Evolutionary conservation across 1,140 invertebrate genomes (phyloP).

Genomic region (Agraylea sexmaculata): DNA sequence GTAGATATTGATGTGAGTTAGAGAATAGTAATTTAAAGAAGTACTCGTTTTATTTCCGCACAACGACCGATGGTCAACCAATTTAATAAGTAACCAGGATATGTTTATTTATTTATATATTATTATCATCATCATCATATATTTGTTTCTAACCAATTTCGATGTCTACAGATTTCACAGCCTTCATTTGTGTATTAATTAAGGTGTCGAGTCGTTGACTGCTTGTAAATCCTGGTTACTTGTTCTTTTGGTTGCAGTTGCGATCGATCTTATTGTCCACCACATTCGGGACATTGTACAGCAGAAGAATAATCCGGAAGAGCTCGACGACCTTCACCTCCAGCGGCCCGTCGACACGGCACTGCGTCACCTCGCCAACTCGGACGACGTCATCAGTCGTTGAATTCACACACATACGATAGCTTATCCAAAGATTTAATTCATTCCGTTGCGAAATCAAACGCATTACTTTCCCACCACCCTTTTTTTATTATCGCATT

Average conservation of each 20-base stretch:
- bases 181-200: not conserved
- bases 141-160: not conserved
- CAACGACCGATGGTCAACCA: conserved; percentile 12
- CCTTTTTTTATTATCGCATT: no score
- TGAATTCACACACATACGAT: no score
- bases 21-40: conserved; percentile 3
- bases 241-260: conserved; percentile 76
- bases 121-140: conserved; percentile 1
- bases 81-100: conserved; percentile 11
- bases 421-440: no score
- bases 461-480: no score
- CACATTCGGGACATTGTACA: conserved; percentile 93
- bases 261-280: conserved; percentile 97
- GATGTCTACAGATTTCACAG: not conserved
- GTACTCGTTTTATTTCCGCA: conserved; percentile 3
- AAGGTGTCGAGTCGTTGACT: no score
- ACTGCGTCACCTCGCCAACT: conserved; percentile 28
- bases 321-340: conserved; percentile 26
- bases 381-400: conserved; percentile 38
- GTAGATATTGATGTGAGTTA: no score
- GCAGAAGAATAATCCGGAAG: conserved; percentile 41
- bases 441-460: no score
- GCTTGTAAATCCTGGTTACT: no score
- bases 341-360: conserved; percentile 30
- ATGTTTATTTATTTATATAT: not conserved